Base-by-base conservation (phyloP, 1,140 invertebrate genomes). In the Drosophila mayri region DNA sequence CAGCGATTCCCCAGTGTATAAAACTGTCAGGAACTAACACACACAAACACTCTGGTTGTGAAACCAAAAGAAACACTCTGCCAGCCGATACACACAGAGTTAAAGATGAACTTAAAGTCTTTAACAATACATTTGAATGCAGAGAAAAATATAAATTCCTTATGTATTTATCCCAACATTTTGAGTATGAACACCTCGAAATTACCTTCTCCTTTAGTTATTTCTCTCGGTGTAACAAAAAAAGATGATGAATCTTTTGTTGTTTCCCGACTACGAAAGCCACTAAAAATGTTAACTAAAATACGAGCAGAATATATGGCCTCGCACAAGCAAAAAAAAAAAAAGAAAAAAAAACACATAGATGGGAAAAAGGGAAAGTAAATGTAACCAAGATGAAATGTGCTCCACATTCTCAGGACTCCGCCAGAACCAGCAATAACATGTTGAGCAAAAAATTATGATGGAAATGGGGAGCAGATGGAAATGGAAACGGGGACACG, bases 201-300 rank as follows among this genome's bases (percentile, higher is more conserved):
- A 14, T 35, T 52, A 8, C 18, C 18, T 9, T 14, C 6, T 14
- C 18, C 11, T 2, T 22, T 54, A 6, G 1, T 16, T 16, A 16
- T 37, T 37, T 54, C 4, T 38, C 32, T 22, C 4, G 4, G 52
- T 54, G 52, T 54, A 54, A 22, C 35, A 54, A 72, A 79, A 81
- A 83, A 77, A 79, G 58, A 79, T 87, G 82, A 87, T 88, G 79
- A 87, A 86, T 86, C 62, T 76, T 72, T 72, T 72, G 68, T 72
- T 72, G 52, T 72, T 72, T 49, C 43, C 54, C 66, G 30, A 41
- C 68, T 54, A 71, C 44, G 64, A 82, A 82, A 78, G 58, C 76
- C 78, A 67, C 77, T 71, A 68, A 81, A 87, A 85, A 87, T 86
- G 62, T 87, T 84, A 67, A 82, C 76, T 74, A 52, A 83, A 78